These are phyloP conservation scores for Felis catus DNA, from an alignment of 2,113 vertebrate genomes.

Conservation along the genomic window DNA sequence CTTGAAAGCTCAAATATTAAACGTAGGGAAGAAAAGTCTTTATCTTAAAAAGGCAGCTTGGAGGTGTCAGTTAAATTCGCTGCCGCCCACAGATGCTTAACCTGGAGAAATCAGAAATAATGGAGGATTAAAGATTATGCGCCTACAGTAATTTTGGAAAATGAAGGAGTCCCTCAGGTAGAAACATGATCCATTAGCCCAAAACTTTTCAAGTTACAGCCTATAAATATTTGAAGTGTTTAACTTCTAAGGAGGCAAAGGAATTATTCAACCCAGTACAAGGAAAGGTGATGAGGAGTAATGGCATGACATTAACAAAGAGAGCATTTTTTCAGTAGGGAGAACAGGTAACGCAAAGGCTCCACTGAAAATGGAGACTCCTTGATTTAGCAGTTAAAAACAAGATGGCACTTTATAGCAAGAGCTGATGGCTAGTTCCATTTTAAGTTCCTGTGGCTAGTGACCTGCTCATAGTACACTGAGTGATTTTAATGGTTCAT, in stretches of 20 bases:
- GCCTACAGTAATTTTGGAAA: slow-evolving; percentile 66
- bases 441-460: background rate
- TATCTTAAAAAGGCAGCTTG: slow-evolving; percentile 58
- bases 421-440: background rate
- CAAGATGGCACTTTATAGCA: background rate
- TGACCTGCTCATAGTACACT: background rate
- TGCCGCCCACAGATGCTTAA: slow-evolving; percentile 67
- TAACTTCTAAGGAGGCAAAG: slow-evolving; percentile 65
- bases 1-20: slow-evolving; percentile 52
- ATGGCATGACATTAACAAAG: slow-evolving; percentile 53
- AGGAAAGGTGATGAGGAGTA: slow-evolving; percentile 59
- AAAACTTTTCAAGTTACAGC: slow-evolving; percentile 75
- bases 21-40: slow-evolving; percentile 37
- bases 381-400: background rate
- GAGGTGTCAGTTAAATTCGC: slow-evolving; percentile 58
- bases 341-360: background rate
- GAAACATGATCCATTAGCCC: slow-evolving; percentile 71
- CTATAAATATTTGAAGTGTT: slow-evolving; percentile 75
- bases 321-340: slow-evolving; percentile 36
- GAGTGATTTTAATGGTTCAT: background rate
- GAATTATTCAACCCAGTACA: slow-evolving; percentile 60
- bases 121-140: slow-evolving; percentile 65
- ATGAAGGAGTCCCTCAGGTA: slow-evolving; percentile 71
- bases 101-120: slow-evolving; percentile 72
- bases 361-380: background rate